A percentile compares a stretch with the other conserved stretches of the same genome.
phyloP scores from a whole-genome alignment of 2,888 invertebrate species.

The Pasiphila rectangulata region DNA sequence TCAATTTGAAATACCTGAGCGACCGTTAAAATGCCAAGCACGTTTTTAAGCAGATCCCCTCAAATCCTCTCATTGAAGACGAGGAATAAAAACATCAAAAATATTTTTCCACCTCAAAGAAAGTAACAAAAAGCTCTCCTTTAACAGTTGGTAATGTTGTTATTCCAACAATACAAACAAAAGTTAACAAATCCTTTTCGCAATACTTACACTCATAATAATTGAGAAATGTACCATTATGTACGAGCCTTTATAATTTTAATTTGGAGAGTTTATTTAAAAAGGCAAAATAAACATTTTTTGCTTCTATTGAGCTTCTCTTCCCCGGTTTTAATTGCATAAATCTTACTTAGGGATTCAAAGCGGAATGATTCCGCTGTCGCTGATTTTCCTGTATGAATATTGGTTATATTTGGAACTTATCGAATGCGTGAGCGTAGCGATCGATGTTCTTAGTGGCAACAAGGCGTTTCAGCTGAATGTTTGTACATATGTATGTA shows the following conservation, averaged over 20 bases:
- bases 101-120: conserved; percentile 15
- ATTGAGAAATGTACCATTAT: conserved; percentile 16
- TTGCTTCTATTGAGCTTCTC: conserved; percentile 46
- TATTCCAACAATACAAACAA: conserved; percentile 4
- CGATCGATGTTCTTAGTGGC: no score
- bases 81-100: conserved; percentile 35
- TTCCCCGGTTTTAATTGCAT: conserved; percentile 65
- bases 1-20: conserved; percentile 31
- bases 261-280: conserved; percentile 45
- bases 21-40: conserved; percentile 40
- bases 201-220: conserved; percentile 6
- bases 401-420: conserved; percentile 33
- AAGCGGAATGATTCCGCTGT: no score
- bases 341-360: conserved; percentile 68
- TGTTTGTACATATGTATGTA: no score
- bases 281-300: conserved; percentile 52
- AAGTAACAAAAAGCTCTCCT: conserved; percentile 2
- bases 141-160: conserved; percentile 3
- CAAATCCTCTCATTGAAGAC: conserved; percentile 46
- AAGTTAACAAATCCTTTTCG: conserved; percentile 10
- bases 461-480: no score
- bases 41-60: conserved; percentile 42
- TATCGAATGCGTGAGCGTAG: no score
- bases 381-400: no score
- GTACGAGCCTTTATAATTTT: conserved; percentile 27